phyloP scores from a whole-genome alignment of 2,113 vertebrate genomes.

The Misgurnus mizolepis region DNA sequence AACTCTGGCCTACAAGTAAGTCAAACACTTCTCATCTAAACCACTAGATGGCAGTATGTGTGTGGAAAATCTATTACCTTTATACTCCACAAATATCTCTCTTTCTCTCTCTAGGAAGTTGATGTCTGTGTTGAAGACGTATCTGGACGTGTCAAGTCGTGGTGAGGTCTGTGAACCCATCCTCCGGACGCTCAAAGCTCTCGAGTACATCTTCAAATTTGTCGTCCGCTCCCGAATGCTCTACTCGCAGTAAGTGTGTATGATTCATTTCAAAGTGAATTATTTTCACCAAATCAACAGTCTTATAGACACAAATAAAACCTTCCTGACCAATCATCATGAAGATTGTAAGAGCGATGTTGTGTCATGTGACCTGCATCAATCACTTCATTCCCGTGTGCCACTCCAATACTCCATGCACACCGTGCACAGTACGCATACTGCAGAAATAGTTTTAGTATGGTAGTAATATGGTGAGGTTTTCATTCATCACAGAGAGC shows the following conservation, averaged over 20 bases:
- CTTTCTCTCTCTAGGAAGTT: slow-evolving; percentile 79
- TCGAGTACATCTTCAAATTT: slow-evolving; percentile 99
- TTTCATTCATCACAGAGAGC: background rate
- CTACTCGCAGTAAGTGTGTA: slow-evolving; percentile 92
- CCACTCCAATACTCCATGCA: no score
- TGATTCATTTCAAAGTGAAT: background rate
- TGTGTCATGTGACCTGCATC: slow-evolving; percentile 2
- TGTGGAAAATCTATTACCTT: background rate
- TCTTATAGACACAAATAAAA: background rate
- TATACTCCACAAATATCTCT: background rate
- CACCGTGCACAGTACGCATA: no score
- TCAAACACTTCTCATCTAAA: slow-evolving; percentile 33
- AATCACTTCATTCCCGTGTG: background rate
- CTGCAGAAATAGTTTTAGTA: background rate
- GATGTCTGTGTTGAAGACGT: slow-evolving; percentile 93
- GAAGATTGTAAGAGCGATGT: background rate
- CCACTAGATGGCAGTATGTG: slow-evolving; percentile 16
- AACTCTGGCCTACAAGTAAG: slow-evolving; percentile 96
- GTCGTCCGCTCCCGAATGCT: slow-evolving; percentile 95
- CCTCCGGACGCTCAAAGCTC: slow-evolving; percentile 90
- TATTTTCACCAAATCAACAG: background rate
- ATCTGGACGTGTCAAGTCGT: slow-evolving; percentile 90
- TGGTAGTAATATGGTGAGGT: background rate
- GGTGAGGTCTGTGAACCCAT: slow-evolving; percentile 95
- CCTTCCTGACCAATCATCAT: background rate